These are phyloP conservation scores for Eupithecia exiguata DNA, from an alignment of 2,888 invertebrate species.

Conservation along the genomic window DNA sequence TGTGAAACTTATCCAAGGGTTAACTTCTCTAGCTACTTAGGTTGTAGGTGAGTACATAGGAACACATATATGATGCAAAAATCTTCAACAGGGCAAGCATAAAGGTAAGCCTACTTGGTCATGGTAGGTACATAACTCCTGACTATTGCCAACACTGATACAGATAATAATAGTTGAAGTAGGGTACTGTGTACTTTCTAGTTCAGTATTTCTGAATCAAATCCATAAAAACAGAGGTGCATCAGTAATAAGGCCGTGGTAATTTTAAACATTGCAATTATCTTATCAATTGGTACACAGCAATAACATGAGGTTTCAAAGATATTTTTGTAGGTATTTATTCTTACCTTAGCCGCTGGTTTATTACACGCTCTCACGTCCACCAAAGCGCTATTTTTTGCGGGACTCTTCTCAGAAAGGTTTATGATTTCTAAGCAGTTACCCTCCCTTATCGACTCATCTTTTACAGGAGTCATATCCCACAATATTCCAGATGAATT, in stretches of 20 bases:
- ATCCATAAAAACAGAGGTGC: neutral
- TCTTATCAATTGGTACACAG: neutral
- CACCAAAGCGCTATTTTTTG: conserved; percentile 78
- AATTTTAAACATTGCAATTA: neutral
- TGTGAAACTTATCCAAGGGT: neutral
- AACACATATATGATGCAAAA: neutral
- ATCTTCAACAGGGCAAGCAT: neutral
- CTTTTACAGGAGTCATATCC: conserved; percentile 83
- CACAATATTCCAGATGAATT: conserved; percentile 37
- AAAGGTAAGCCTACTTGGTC: neutral
- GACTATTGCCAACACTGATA: neutral
- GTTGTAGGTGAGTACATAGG: neutral
- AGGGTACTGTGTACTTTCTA: neutral
- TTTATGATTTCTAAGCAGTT: conserved; percentile 79
- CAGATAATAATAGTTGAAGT: neutral
- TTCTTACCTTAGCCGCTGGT: conserved; percentile 86
- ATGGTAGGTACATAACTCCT: neutral
- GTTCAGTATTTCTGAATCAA: neutral
- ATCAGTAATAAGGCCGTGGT: neutral
- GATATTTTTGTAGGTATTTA: neutral
- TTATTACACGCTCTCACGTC: conserved; percentile 88
- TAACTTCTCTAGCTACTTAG: neutral
- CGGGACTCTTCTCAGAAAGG: conserved; percentile 78
- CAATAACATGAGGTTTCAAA: neutral
- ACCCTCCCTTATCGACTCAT: conserved; percentile 77